Percentiles rank a stretch among this genome's conserved stretches.
These are phyloP conservation scores for Volucella inflata DNA, from an alignment of 2,888 invertebrate genomes.

Conservation along the genomic window DNA sequence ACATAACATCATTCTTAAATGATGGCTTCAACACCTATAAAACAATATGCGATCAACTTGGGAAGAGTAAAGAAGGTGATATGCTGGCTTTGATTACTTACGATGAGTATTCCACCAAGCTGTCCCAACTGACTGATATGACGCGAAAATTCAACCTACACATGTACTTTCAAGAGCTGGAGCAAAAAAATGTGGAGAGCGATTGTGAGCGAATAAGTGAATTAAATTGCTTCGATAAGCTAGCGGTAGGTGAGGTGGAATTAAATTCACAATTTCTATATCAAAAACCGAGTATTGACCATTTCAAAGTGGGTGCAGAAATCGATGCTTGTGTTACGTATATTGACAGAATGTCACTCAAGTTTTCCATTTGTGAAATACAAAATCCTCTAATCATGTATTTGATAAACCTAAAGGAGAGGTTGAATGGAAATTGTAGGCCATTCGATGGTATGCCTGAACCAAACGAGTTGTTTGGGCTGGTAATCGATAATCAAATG, in stretches of 20 bases:
- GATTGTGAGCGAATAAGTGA: constrained; percentile 46
- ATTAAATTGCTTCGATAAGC: constrained; percentile 16
- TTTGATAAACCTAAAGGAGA: constrained; percentile 54
- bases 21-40: constrained; percentile 60
- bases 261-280: constrained; percentile 48
- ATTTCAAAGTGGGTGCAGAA: constrained; percentile 44
- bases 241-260: background rate
- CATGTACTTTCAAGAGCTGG: constrained; percentile 62
- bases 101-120: constrained; percentile 65
- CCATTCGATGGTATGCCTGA: constrained; percentile 53
- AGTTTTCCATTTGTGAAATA: constrained; percentile 62
- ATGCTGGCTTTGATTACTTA: constrained; percentile 54
- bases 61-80: constrained; percentile 18
- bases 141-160: constrained; percentile 68
- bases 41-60: constrained; percentile 44
- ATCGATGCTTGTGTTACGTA: constrained; percentile 67
- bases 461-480: constrained; percentile 50
- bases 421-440: constrained; percentile 54
- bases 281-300: constrained; percentile 52
- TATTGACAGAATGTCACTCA: constrained; percentile 50
- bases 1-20: constrained; percentile 61
- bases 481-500: constrained; percentile 60
- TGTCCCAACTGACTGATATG: constrained; percentile 60
- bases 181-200: constrained; percentile 47
- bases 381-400: constrained; percentile 54